phyloP scores from a whole-genome alignment of 2,113 vertebrate species.

The Gorsachius goisagi region DNA sequence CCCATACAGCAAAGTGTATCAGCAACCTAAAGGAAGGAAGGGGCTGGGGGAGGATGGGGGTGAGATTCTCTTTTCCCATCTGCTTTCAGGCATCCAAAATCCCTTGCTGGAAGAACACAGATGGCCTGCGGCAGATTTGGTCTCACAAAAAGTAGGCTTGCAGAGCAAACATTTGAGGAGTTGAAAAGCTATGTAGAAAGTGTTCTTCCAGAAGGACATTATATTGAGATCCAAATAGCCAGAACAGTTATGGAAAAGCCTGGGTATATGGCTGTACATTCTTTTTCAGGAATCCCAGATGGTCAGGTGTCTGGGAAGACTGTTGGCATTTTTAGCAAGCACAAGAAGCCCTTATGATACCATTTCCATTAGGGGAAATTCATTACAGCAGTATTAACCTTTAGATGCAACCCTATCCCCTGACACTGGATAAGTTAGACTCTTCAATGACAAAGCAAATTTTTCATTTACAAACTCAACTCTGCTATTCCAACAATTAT shows the following conservation, averaged over 20 bases:
- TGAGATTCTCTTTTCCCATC: neutral
- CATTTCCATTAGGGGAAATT: neutral
- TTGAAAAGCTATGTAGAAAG: neutral
- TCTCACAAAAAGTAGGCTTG: neutral
- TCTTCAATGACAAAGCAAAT: neutral
- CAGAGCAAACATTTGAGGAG: neutral
- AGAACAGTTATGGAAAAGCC: neutral
- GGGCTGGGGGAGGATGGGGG: neutral
- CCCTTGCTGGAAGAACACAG: neutral
- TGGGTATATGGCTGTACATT: neutral
- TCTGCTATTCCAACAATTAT: neutral
- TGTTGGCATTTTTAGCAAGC: neutral
- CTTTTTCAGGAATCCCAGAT: neutral
- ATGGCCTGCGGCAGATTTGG: neutral
- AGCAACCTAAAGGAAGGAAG: neutral
- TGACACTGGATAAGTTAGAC: neutral
- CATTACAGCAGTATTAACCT: neutral
- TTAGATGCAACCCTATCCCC: neutral
- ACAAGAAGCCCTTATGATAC: neutral
- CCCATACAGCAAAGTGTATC: neutral
- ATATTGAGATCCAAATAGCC: neutral
- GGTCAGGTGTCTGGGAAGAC: neutral
- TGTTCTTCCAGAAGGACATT: neutral
- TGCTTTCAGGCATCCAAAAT: neutral
- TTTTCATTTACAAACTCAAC: neutral